These are phyloP conservation scores for Loripinus fragilis DNA, from an alignment of 2,888 invertebrate species.

Conservation along the genomic window DNA sequence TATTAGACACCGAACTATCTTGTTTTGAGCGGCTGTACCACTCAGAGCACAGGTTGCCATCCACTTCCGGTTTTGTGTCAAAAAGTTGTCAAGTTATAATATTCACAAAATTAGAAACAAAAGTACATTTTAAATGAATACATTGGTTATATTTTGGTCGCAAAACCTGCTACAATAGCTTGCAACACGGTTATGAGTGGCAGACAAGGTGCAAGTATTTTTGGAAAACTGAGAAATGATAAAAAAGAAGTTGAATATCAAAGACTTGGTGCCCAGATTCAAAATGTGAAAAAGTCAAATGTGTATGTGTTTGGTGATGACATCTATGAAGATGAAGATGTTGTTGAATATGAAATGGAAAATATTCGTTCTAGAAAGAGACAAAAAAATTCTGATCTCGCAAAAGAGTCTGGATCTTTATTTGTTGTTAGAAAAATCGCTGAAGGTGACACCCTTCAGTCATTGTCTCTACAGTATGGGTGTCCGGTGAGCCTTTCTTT, in stretches of 20 bases:
- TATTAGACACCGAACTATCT: too few species aligned
- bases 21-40: constrained; percentile 24
- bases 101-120: background rate
- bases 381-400: constrained; percentile 23
- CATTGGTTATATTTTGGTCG: background rate
- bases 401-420: constrained; percentile 56
- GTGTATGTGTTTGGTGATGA: constrained; percentile 79
- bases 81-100: background rate
- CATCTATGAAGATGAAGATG: constrained; percentile 67
- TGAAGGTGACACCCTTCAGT: constrained; percentile 77
- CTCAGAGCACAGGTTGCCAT: constrained; percentile 54
- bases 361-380: constrained; percentile 68
- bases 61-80: constrained; percentile 66
- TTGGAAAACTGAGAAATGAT: constrained; percentile 29
- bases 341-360: constrained; percentile 76
- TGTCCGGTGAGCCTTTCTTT: constrained; percentile 73
- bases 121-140: background rate
- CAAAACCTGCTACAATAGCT: background rate
- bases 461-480: constrained; percentile 77
- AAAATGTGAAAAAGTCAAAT: constrained; percentile 75
- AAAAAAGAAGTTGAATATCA: constrained; percentile 46
- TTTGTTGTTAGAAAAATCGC: constrained; percentile 71
- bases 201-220: constrained; percentile 8
- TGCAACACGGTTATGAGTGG: constrained; percentile 11
- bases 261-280: constrained; percentile 63